Conservation (phyloP, 2,888 invertebrate genomes). For the Agriotes lineatus region DNA sequence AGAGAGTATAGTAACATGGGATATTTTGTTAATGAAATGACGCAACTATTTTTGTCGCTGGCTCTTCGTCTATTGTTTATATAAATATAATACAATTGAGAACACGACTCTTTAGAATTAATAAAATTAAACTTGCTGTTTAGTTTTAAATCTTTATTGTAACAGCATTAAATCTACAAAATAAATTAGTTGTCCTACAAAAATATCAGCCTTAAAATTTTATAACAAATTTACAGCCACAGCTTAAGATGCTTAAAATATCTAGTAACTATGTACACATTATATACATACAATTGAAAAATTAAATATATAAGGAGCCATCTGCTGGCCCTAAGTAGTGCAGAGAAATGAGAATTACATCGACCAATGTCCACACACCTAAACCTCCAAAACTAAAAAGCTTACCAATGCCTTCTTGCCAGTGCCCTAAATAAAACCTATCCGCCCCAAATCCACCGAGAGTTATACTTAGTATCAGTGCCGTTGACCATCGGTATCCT, state of each 20-base stretch:
- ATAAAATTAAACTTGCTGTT: too few species aligned
- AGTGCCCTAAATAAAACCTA: slow-evolving; percentile 96
- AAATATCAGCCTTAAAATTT: slow-evolving; percentile 11
- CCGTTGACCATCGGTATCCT: slow-evolving; percentile 96
- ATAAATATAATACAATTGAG: too few species aligned
- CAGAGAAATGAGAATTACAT: slow-evolving; percentile 96
- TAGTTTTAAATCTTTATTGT: too few species aligned
- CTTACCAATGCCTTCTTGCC: slow-evolving; percentile 99
- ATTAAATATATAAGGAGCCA: slow-evolving; percentile 91
- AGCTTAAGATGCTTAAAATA: too few species aligned
- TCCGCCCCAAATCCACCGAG: slow-evolving; percentile 99
- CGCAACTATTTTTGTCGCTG: too few species aligned
- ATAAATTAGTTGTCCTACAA: not conserved
- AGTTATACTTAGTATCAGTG: slow-evolving; percentile 90
- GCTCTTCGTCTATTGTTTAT: too few species aligned
- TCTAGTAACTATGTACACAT: not conserved
- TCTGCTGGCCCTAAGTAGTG: slow-evolving; percentile 98
- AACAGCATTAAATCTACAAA: too few species aligned
- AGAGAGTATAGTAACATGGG: too few species aligned
- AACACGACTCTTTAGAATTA: too few species aligned
- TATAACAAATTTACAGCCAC: not conserved
- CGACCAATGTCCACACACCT: slow-evolving; percentile 98
- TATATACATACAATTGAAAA: not conserved
- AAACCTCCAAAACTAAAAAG: slow-evolving; percentile 98
- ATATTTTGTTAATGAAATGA: too few species aligned